Evolutionary conservation across 1,140 invertebrate genomes (phyloP).

Genomic region (Drosophila pachea): DNA sequence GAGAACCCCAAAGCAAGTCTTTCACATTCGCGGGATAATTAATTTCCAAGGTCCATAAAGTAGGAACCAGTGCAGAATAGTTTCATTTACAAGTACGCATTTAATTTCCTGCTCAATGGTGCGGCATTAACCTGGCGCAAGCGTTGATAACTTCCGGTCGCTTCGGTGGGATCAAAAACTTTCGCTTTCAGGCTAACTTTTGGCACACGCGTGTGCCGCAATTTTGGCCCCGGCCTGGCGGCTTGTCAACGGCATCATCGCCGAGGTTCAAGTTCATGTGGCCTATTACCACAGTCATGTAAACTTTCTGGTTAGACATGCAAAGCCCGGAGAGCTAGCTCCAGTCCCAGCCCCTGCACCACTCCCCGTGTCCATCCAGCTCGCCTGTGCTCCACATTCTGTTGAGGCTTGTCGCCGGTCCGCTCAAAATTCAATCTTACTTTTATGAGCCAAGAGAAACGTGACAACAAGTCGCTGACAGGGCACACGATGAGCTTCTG

Average conservation of each 20-base stretch:
- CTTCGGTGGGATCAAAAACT: conserved; percentile 45
- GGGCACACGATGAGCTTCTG: conserved; percentile 31
- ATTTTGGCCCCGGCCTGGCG: conserved; percentile 31
- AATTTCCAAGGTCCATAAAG: background rate
- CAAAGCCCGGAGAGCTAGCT: conserved; percentile 41
- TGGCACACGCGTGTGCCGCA: conserved; percentile 54
- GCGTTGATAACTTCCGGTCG: conserved; percentile 69
- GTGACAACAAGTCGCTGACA: conserved; percentile 71
- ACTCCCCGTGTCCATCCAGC: background rate
- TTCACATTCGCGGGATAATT: no score
- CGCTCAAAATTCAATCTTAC: conserved; percentile 75
- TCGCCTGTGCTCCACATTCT: background rate
- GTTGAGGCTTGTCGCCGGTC: conserved; percentile 43
- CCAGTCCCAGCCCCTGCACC: background rate
- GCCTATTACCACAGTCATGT: conserved; percentile 56
- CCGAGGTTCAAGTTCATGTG: conserved; percentile 66
- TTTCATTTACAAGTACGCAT: conserved; percentile 26
- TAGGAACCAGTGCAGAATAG: conserved; percentile 7
- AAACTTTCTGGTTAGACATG: conserved; percentile 50
- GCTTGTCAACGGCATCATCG: conserved; percentile 28
- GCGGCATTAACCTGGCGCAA: conserved; percentile 10
- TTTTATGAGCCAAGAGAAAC: conserved; percentile 73
- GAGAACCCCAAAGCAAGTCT: no score
- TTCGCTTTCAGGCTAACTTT: conserved; percentile 52
- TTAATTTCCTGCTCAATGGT: conserved; percentile 42